These are phyloP conservation scores for Cydia pomonella DNA, from an alignment of 1,140 invertebrate genomes.

Conservation along the genomic window DNA sequence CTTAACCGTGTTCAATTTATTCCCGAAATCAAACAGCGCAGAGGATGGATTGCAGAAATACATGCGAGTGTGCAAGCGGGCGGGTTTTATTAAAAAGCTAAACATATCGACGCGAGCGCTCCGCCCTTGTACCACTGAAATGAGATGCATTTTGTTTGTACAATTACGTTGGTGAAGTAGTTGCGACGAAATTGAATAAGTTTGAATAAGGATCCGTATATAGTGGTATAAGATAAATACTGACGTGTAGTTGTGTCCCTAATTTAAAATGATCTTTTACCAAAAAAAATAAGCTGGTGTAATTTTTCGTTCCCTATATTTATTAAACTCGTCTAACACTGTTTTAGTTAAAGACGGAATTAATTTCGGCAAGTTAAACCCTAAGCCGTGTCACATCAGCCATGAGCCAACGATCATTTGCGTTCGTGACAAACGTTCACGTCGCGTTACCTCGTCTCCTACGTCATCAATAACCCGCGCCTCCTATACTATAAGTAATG, in stretches of 20 bases:
- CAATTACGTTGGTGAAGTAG: background rate
- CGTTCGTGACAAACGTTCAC: constrained; percentile 15
- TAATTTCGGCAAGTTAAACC: background rate
- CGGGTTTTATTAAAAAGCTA: constrained; percentile 21
- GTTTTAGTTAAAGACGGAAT: background rate
- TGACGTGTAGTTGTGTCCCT: background rate
- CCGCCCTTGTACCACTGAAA: background rate
- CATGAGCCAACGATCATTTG: constrained; percentile 4
- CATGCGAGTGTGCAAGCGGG: background rate
- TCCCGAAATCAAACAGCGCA: constrained; percentile 1
- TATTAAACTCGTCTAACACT: no score
- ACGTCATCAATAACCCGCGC: constrained; percentile 12
- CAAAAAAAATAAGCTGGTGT: no score
- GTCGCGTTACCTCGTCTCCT: constrained; percentile 15
- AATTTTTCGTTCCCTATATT: no score
- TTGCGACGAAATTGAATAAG: background rate
- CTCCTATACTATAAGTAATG: background rate
- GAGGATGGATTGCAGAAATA: background rate
- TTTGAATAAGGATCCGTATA: background rate
- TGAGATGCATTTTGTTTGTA: constrained; percentile 3
- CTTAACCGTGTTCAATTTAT: background rate
- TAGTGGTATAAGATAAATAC: background rate
- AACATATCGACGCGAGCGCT: constrained; percentile 14
- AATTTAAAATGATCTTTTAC: no score
- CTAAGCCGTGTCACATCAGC: constrained; percentile 6